Evolutionary conservation across 2,797 vertebrate species (phyloP), one percentile per base, ranked within the genome.

Genomic region (Silurus lanzhouensis): DNA sequence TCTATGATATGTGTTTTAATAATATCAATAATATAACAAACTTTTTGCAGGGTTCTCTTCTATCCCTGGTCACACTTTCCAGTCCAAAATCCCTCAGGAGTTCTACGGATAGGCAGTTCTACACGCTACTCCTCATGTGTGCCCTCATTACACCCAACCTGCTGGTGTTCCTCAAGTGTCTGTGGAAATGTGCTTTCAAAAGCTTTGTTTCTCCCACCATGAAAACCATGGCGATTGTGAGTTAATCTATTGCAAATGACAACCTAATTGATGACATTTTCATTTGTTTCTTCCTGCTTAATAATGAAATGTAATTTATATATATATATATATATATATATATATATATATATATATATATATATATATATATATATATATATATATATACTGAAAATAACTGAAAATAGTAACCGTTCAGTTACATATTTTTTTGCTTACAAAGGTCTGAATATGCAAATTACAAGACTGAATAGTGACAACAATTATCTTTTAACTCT

Each of bases 101-200:
- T 1, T 0, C 6, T 0, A 90, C 91, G 52, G 93, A 95, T 12
- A 89, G 79, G 68, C 95, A 95, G 91, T 94, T 95, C 81, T 95
- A 94, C 90, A 88, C 91, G 68, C 90, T 96, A 75, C 94, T 96
- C 93, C 15, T 96, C 89, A 93, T 94, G 85, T 95, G 94, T 87
- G 93, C 91, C 72, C 88, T 96, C 67, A 88, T 95, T 79, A 94
- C 86, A 38, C 95, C 95, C n/a, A 95, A 96, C 88, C n/a, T 96
- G 64, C 89, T 96, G 89, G 91, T 95, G 74, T 95, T 96, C 68
- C 3, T 95, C 0, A 96, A 96, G 89, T 95, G 94, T 0, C 87
- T 96, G 61, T 96, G 95, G 95, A 94, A 93, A 38, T 94, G 93
- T 90, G 84, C 92, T 78, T 96, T 96, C 92, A 95, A 94, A 90